phyloP scores from a whole-genome alignment of 1,140 invertebrate species.

The Chlorops oryzae region DNA sequence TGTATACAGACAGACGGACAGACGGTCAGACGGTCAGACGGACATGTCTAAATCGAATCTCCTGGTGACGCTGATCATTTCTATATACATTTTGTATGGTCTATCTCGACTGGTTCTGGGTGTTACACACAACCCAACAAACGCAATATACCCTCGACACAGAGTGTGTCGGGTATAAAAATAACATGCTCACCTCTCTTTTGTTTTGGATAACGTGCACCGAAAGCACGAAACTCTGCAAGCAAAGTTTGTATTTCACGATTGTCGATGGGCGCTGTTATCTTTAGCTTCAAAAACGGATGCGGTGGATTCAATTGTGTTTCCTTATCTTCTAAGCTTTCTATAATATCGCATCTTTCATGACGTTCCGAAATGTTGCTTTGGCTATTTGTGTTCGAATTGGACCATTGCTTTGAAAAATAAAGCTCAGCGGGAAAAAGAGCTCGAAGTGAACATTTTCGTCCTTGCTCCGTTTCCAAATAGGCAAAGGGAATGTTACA shows the following conservation, averaged over 20 bases:
- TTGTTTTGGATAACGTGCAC: constrained; percentile 58
- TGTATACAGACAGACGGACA: too few species aligned
- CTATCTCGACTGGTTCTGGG: too few species aligned
- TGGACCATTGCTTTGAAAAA: constrained; percentile 56
- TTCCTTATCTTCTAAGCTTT: constrained; percentile 14
- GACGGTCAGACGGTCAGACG: too few species aligned
- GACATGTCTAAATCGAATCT: too few species aligned
- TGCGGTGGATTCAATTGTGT: constrained; percentile 51
- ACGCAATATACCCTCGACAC: too few species aligned
- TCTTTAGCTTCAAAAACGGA: constrained; percentile 64
- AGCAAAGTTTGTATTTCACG: constrained; percentile 65
- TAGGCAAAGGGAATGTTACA: constrained; percentile 81
- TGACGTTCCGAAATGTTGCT: constrained; percentile 20
- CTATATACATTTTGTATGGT: too few species aligned
- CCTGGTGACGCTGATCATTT: too few species aligned
- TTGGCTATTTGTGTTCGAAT: constrained; percentile 1
- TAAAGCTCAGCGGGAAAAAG: constrained; percentile 79
- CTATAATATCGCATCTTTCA: constrained; percentile 25
- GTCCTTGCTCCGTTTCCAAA: constrained; percentile 77
- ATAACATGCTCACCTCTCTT: constrained; percentile 28
- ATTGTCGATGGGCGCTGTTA: constrained; percentile 60
- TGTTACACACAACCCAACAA: too few species aligned
- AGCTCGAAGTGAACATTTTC: constrained; percentile 65
- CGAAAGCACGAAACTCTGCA: constrained; percentile 80
- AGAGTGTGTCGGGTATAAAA: too few species aligned